Evolutionary conservation across 2,113 vertebrate genomes (phyloP).

Genomic region (Polypterus senegalus): DNA sequence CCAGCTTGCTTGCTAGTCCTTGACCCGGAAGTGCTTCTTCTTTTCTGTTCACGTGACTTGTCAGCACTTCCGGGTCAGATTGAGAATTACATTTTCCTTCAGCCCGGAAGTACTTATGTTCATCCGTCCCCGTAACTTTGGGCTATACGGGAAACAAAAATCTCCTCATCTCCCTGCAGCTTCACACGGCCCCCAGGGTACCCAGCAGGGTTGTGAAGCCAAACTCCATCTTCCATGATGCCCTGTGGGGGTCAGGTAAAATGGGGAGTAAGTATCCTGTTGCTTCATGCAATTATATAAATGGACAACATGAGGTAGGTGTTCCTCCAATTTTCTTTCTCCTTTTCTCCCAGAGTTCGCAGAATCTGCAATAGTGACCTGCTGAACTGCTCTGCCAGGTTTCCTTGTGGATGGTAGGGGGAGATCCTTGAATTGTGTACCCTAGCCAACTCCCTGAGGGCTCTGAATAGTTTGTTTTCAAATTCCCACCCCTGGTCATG

Average conservation of each 20-base stretch:
- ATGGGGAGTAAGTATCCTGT: constrained; percentile 12
- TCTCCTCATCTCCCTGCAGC: too few species aligned
- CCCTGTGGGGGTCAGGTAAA: not conserved
- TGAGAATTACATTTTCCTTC: too few species aligned
- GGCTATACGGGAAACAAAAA: too few species aligned
- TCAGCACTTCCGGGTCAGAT: too few species aligned
- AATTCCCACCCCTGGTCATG: not conserved
- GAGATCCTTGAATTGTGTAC: constrained; percentile 3
- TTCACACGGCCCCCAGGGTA: too few species aligned
- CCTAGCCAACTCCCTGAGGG: not conserved
- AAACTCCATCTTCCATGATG: too few species aligned
- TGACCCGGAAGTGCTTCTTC: too few species aligned
- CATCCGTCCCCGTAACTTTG: too few species aligned
- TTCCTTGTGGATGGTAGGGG: constrained; percentile 13
- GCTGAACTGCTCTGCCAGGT: constrained; percentile 1
- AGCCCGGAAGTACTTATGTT: too few species aligned
- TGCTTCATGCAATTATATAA: constrained; percentile 8
- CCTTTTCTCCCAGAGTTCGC: not conserved
- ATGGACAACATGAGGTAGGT: not conserved
- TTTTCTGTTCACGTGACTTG: too few species aligned
- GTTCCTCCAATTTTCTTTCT: not conserved
- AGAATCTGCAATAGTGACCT: not conserved
- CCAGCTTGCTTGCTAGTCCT: too few species aligned
- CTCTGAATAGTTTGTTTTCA: constrained; percentile 10
- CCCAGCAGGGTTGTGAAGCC: too few species aligned